phyloP scores from a whole-genome alignment of 2,797 vertebrate genomes.

The Notolabrus celidotus region DNA sequence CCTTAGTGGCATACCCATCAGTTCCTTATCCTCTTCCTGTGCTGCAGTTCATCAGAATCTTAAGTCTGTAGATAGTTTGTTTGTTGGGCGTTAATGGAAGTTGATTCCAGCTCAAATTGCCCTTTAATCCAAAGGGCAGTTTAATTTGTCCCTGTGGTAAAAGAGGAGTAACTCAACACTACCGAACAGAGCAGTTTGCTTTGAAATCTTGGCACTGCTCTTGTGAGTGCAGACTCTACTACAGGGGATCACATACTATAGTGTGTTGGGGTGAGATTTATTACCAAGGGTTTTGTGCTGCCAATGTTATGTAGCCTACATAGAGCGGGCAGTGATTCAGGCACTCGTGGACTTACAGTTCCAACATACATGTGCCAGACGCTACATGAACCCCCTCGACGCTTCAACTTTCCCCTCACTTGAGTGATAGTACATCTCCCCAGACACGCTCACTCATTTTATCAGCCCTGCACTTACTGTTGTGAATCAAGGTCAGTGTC shows the following conservation, averaged over 20 bases:
- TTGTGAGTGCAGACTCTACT: not conserved
- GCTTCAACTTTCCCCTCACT: slow-evolving; percentile 34
- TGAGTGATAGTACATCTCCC: slow-evolving; percentile 47
- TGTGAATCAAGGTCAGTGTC: slow-evolving; percentile 70
- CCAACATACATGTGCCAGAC: slow-evolving; percentile 22
- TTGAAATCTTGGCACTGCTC: slow-evolving; percentile 24
- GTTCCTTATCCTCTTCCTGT: slow-evolving; percentile 36
- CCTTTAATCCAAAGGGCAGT: slow-evolving; percentile 64
- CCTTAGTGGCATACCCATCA: slow-evolving; percentile 66
- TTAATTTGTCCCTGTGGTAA: slow-evolving; percentile 55
- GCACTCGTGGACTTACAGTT: not conserved
- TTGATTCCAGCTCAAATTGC: slow-evolving; percentile 66
- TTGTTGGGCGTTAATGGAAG: slow-evolving; percentile 64
- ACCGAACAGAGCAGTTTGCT: slow-evolving; percentile 24
- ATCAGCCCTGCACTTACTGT: slow-evolving; percentile 50
- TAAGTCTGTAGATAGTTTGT: slow-evolving; percentile 44
- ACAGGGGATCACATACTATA: not conserved
- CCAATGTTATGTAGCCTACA: slow-evolving; percentile 1
- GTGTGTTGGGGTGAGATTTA: slow-evolving; percentile 27
- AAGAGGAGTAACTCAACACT: slow-evolving; percentile 27
- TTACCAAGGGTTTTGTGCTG: slow-evolving; percentile 9
- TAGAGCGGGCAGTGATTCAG: slow-evolving; percentile 35
- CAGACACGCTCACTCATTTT: slow-evolving; percentile 47
- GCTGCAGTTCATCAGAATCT: slow-evolving; percentile 53
- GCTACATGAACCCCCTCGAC: slow-evolving; percentile 6